phyloP scores from a whole-genome alignment of 2,888 invertebrate species.

The Rotaria socialis region DNA sequence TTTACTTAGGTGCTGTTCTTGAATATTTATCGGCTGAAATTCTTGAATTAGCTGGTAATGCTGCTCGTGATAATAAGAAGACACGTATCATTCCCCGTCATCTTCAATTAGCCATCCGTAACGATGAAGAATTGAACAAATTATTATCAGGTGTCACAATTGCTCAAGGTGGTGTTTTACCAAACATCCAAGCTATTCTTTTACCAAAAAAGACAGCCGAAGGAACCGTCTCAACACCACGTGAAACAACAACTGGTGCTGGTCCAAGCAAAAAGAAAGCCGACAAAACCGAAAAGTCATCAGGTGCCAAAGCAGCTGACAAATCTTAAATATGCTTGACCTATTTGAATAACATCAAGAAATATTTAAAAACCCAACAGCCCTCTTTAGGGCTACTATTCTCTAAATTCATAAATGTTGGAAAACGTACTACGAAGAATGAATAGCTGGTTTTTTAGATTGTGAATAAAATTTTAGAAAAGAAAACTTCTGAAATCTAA shows the following conservation, averaged over 20 bases:
- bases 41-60: slow-evolving; percentile 61
- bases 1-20: slow-evolving; percentile 60
- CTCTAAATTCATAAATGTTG: not conserved
- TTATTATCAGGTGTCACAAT: slow-evolving; percentile 74
- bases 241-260: slow-evolving; percentile 23
- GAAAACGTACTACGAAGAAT: not conserved
- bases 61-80: slow-evolving; percentile 66
- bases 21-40: slow-evolving; percentile 67
- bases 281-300: not conserved
- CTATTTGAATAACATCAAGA: not conserved
- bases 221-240: slow-evolving; percentile 19
- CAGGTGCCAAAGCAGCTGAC: not conserved
- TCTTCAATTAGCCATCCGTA: slow-evolving; percentile 73
- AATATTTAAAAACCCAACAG: slow-evolving; percentile 22
- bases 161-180: slow-evolving; percentile 77
- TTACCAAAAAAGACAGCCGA: slow-evolving; percentile 69
- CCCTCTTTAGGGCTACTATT: slow-evolving; percentile 20
- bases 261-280: slow-evolving; percentile 10
- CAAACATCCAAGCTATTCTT: slow-evolving; percentile 72
- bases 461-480: too few species aligned
- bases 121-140: slow-evolving; percentile 77
- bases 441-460: not conserved
- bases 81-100: slow-evolving; percentile 73
- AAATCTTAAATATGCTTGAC: slow-evolving; percentile 16
- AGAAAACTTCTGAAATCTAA: too few species aligned